A percentile compares a stretch with the other conserved stretches of the same genome.
These are phyloP conservation scores for Myiopsitta monachus DNA, from an alignment of 2,113 vertebrate genomes.

Conservation along the genomic window DNA sequence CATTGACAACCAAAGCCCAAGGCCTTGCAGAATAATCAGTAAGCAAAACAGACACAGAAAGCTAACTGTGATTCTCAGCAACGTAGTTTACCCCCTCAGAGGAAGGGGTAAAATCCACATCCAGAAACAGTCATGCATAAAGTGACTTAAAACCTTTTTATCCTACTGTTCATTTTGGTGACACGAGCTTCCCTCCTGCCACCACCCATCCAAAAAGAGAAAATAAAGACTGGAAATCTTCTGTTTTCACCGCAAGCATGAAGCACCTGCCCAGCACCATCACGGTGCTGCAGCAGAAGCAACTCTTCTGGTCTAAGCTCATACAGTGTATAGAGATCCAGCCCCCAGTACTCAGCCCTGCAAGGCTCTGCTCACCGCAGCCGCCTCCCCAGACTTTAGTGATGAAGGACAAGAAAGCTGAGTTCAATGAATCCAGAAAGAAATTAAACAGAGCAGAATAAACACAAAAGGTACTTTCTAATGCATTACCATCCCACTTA, in stretches of 20 bases:
- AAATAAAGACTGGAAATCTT: neutral
- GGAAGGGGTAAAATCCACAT: neutral
- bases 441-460: neutral
- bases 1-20: neutral
- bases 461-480: neutral
- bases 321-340: rapidly evolving
- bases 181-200: neutral
- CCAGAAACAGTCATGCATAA: neutral
- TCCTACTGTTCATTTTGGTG: neutral
- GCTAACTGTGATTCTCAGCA: neutral
- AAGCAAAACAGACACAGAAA: neutral
- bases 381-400: neutral
- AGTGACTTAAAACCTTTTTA: neutral
- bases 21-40: neutral
- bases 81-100: neutral
- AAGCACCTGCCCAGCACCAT: neutral
- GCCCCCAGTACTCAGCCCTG: neutral
- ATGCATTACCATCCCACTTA: neutral
- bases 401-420: neutral
- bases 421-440: neutral
- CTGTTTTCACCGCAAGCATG: neutral
- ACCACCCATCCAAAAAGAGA: neutral
- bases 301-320: neutral
- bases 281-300: neutral
- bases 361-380: neutral